Base-by-base conservation (phyloP, 37 sponge, comb jelly and placozoan genomes). In the Beroe ovata region DNA sequence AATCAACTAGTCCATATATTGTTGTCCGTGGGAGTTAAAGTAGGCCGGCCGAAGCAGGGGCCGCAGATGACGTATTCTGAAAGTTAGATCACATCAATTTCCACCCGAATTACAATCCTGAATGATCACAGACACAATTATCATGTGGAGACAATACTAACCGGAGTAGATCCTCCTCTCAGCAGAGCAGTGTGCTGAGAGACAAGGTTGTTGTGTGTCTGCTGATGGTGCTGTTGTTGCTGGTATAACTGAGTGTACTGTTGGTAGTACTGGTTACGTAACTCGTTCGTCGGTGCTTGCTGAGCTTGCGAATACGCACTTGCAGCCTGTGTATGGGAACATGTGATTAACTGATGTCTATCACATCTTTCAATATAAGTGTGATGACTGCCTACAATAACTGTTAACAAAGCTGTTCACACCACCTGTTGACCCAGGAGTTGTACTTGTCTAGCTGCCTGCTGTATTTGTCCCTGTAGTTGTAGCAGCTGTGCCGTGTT, bases 191-290 rank as follows among this genome's bases (percentile, higher is more conserved):
- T 77, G 28, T 77, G 84, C 41, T 77, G 84, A 3, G 84, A 77
- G 0, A 77, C 84, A 2, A 77, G 47, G 38, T 8, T 77, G 47
- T 77, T 77, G 28, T 77, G 84, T 38, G 26, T 30, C 28, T 77
- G 84, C 33, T 77, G 84, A 25, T 77, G 84, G 3, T 77, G 84
- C 21, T 77, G 84, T 77, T 77, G 84, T 54, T 77, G 84, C 47
- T 77, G 84, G 54, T 77, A 77, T 26, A 77, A n/a, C 84, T 77
- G 84, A n/a, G 84, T 77, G 84, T 77, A 77, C 54, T 77, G 84
- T 25, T 77, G 84, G 54, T 77, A 77, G 28, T 77, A 77, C 28
- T 77, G 84, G 84, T 77, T 77, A n/a, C 84, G 3, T 42, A 36
- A 54, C 38, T 77, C 84, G 54, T 77, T 77, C 1, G 84, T 77